Base-by-base conservation (phyloP, 2,888 invertebrate genomes). In the Encarsia formosa region DNA sequence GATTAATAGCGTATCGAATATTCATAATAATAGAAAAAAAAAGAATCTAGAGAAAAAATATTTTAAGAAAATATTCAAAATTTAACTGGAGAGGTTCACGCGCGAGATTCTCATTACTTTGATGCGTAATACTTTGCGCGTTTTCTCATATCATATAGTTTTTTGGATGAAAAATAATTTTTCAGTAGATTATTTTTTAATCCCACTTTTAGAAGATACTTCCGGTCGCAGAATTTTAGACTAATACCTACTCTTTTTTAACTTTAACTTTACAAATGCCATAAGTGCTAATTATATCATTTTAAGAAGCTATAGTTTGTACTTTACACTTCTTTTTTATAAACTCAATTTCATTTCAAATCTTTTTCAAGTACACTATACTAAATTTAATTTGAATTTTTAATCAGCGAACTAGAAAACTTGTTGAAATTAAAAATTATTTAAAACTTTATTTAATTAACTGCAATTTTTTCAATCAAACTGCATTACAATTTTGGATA, bases 141-240 rank as follows among this genome's bases (percentile, higher is more conserved):
- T 49, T 62, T 64, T 61, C 62, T 69, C 66, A 67, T 69, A 69
- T 69, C 68, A 66, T n/a, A n/a, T 54, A 46, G 40, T 41, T 31
- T 46, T 46, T 54, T 46, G 38, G 29, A n/a, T n/a, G 20, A 35
- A 44, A 13, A 37, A 46, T 54, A 41, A 23, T 32, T 40, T 49
- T 46, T 45, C n/a, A n/a, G n/a, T n/a, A n/a, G 48, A 45, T 49
- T 45, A 26, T 32, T 53, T 49, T 41, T 35, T 41, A 53, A 39
- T 49, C 34, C 49, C 37, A 31, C 24, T 35, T 42, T n/a, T 22
- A 16, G 22, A 41, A 18, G 35, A 31, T 24, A 40, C 26, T 40
- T 22, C 23, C 4, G 24, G 22, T 31, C 23, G n/a, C 38, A 52
- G 42, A 38, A 31, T 37, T 38, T 48, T 41, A 23, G 37, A n/a